Evolutionary conservation across 2,113 vertebrate species (phyloP).

Genomic region (Aplodontia rufa): DNA sequence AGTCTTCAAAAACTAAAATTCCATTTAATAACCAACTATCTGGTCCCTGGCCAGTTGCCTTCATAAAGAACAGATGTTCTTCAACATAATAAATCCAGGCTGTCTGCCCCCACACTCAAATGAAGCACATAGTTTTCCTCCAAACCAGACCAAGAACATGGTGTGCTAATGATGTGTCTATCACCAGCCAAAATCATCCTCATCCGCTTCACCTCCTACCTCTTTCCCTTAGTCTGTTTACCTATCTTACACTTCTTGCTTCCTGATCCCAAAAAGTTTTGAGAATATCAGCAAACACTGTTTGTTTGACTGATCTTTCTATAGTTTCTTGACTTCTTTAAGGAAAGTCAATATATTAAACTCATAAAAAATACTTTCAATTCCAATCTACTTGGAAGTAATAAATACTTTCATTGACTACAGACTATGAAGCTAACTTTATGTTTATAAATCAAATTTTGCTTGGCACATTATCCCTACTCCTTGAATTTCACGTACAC

Average conservation of each 20-base stretch:
- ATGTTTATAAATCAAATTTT: constrained; percentile 81
- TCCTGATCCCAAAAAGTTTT: neutral
- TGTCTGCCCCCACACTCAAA: neutral
- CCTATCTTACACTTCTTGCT: neutral
- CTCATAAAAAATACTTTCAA: constrained; percentile 36
- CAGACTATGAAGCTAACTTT: constrained; percentile 67
- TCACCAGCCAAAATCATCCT: neutral
- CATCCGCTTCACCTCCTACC: neutral
- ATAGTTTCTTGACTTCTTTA: constrained; percentile 6
- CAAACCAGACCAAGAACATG: neutral
- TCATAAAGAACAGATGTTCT: neutral
- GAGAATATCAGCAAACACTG: neutral
- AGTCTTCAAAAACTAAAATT: neutral
- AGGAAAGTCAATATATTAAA: constrained; percentile 53
- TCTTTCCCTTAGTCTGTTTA: constrained; percentile 37
- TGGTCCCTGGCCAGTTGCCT: neutral
- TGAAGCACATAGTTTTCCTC: neutral
- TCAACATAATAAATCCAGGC: neutral
- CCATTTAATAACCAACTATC: neutral
- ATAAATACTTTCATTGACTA: constrained; percentile 53
- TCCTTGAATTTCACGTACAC: constrained; percentile 84
- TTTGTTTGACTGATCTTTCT: constrained; percentile 35
- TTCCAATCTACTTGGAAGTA: neutral
- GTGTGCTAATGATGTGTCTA: neutral
- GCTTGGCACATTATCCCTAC: constrained; percentile 83